phyloP scores from a whole-genome alignment of 2,113 vertebrate genomes.

The Climacteris rufus region DNA sequence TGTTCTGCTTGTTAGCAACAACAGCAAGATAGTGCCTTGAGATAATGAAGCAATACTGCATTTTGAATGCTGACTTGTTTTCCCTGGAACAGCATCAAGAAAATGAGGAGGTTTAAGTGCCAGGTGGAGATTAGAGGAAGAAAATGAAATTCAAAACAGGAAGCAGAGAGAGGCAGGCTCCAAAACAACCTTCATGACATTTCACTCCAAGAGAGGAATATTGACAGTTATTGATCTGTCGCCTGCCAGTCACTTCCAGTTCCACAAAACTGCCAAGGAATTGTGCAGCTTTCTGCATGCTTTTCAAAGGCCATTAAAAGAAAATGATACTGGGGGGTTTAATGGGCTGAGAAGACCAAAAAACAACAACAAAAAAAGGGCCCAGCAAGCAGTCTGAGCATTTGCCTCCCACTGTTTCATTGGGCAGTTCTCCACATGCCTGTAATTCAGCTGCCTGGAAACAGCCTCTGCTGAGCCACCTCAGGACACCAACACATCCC shows the following conservation, averaged over 20 bases:
- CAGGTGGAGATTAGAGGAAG: slow-evolving; percentile 3
- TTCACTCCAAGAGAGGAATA: not conserved
- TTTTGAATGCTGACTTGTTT: slow-evolving; percentile 27
- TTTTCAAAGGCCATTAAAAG: not conserved
- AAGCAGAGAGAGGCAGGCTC: not conserved
- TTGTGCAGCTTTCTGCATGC: not conserved
- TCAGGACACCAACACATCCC: not conserved
- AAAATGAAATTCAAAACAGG: slow-evolving; percentile 3
- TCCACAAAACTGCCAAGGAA: not conserved
- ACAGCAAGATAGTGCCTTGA: not conserved
- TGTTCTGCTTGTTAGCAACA: not conserved
- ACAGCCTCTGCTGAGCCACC: not conserved
- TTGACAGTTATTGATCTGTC: not conserved
- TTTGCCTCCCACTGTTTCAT: not conserved
- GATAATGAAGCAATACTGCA: not conserved
- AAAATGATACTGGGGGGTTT: not conserved
- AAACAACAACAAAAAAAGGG: not conserved
- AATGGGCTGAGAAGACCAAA: not conserved
- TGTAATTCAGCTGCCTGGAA: slow-evolving; percentile 32
- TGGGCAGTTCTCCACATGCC: slow-evolving; percentile 45
- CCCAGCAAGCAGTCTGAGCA: not conserved
- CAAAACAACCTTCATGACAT: not conserved
- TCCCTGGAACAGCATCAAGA: slow-evolving; percentile 8
- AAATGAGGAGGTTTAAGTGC: not conserved
- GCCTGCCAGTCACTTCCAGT: not conserved